phyloP scores from a whole-genome alignment of 1,140 invertebrate genomes.

The Nasonia longicornis region DNA sequence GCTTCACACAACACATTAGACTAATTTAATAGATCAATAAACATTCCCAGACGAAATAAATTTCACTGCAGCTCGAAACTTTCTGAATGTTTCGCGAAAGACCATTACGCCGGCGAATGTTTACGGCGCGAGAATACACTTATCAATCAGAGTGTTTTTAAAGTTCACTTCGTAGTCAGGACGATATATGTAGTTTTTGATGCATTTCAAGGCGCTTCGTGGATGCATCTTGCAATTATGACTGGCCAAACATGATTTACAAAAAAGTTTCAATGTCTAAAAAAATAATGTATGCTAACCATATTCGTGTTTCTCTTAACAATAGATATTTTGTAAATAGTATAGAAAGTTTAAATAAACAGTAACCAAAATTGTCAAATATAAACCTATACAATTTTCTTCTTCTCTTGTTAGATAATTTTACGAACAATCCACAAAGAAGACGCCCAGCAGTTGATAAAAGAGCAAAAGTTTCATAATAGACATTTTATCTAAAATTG shows the following conservation, averaged over 20 bases:
- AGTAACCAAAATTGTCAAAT: too few relatives aligned
- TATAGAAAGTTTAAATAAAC: too few relatives aligned
- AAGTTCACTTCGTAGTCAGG: too few relatives aligned
- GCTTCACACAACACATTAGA: not conserved
- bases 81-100: not conserved
- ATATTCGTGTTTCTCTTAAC: too few relatives aligned
- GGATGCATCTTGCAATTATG: too few relatives aligned
- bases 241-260: too few relatives aligned
- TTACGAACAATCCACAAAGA: not conserved
- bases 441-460: not conserved
- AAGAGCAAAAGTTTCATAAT: not conserved
- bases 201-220: too few relatives aligned
- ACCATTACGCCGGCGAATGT: not conserved
- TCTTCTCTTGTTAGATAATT: too few relatives aligned
- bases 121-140: not conserved
- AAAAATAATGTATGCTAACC: too few relatives aligned
- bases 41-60: not conserved
- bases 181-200: not conserved
- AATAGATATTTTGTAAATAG: too few relatives aligned
- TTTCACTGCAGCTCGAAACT: not conserved
- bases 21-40: constrained; percentile 14
- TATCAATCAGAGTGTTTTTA: constrained; percentile 4
- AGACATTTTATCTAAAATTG: not conserved
- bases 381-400: too few relatives aligned
- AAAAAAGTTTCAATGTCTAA: too few relatives aligned